Percentiles rank a stretch among this genome's conserved stretches.
phyloP scores from a whole-genome alignment of 2,797 vertebrate species.

The Enteromius trimaculatus region DNA sequence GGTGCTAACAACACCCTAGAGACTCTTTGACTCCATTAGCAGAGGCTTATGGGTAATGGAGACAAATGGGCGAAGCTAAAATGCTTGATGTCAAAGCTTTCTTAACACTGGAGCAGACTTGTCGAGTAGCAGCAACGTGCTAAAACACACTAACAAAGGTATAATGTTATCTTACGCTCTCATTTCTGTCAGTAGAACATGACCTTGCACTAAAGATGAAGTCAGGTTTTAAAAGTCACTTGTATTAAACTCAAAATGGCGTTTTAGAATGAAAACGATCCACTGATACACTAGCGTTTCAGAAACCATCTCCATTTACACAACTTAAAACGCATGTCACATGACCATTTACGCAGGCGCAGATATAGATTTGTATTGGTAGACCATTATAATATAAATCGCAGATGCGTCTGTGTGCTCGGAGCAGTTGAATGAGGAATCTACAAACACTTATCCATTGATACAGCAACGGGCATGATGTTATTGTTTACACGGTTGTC shows the following conservation, averaged over 20 bases:
- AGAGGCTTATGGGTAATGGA: conserved; percentile 43
- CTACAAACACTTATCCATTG: too few relatives aligned
- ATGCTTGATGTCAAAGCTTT: conserved; percentile 15
- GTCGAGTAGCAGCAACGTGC: neutral
- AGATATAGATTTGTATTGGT: too few relatives aligned
- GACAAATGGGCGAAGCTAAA: conserved; percentile 39
- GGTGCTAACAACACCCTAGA: conserved; percentile 45
- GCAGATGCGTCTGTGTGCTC: too few relatives aligned
- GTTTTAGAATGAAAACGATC: too few relatives aligned
- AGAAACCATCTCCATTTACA: too few relatives aligned
- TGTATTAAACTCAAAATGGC: neutral
- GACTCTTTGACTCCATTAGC: conserved; percentile 48
- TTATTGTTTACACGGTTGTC: too few relatives aligned
- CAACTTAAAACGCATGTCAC: too few relatives aligned
- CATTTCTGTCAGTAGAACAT: neutral
- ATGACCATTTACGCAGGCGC: too few relatives aligned
- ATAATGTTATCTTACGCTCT: neutral
- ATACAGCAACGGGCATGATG: too few relatives aligned
- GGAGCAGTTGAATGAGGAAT: too few relatives aligned
- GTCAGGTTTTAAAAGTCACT: neutral
- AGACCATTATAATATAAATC: too few relatives aligned
- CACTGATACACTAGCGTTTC: too few relatives aligned
- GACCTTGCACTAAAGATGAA: neutral
- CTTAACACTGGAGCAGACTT: conserved; percentile 10
- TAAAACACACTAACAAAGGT: neutral